A percentile compares a stretch with the other conserved stretches of the same genome.
Evolutionary conservation across 2,113 vertebrate species (phyloP).

Genomic region (Strix uralensis): DNA sequence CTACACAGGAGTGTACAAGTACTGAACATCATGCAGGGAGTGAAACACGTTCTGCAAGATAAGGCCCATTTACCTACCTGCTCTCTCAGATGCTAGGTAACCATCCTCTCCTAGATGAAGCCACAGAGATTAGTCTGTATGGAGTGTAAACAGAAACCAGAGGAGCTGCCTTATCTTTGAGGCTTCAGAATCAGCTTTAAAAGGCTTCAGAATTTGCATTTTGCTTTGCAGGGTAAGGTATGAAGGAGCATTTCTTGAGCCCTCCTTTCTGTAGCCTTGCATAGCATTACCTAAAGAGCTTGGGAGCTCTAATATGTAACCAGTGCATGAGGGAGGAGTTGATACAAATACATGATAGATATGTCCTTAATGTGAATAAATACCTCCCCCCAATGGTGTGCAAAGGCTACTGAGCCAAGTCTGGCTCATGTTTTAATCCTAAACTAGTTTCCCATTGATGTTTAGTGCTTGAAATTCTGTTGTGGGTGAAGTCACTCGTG

Average conservation of each 20-base stretch:
- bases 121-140: neutral
- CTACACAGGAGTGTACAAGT: fast-evolving
- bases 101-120: neutral
- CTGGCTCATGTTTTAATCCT: neutral
- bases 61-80: neutral
- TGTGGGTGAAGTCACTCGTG: neutral
- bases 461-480: neutral
- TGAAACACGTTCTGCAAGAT: neutral
- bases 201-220: neutral
- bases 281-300: neutral
- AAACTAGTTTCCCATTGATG: neutral
- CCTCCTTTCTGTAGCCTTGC: neutral
- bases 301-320: neutral
- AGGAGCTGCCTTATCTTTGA: neutral
- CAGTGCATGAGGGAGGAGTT: neutral
- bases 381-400: neutral
- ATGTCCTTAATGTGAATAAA: neutral
- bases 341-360: neutral
- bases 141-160: neutral
- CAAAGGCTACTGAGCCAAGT: neutral
- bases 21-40: neutral
- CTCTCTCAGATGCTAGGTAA: neutral
- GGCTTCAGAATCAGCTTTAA: neutral
- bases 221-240: neutral
- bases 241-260: neutral